Evolutionary conservation across 2,113 vertebrate species (phyloP).

Genomic region (Odontesthes bonariensis): DNA sequence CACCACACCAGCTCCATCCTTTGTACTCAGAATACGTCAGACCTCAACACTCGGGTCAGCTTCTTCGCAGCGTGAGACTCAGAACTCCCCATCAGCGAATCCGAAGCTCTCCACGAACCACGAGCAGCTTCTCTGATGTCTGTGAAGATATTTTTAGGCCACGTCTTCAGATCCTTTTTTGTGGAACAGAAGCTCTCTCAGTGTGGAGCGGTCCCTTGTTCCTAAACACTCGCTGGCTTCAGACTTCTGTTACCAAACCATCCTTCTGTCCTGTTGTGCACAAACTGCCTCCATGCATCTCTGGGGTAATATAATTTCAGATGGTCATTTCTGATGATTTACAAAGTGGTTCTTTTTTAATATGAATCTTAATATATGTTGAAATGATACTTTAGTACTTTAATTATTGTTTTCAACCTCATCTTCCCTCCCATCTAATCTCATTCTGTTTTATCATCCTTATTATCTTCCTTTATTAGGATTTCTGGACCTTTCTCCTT

Average conservation of each 20-base stretch:
- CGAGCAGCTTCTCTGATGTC: neutral
- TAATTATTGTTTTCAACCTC: too few relatives aligned
- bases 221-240: neutral
- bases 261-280: neutral
- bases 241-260: neutral
- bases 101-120: neutral
- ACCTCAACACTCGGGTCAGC: neutral
- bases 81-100: neutral
- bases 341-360: too few relatives aligned
- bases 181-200: constrained; percentile 30
- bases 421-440: neutral
- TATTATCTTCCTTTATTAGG: too few relatives aligned
- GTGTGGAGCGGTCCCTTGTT: constrained; percentile 14
- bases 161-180: constrained; percentile 19
- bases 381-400: too few relatives aligned
- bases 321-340: too few relatives aligned
- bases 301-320: too few relatives aligned
- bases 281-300: too few relatives aligned
- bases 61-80: neutral
- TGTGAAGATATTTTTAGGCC: constrained; percentile 1
- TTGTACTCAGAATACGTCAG: neutral
- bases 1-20: neutral
- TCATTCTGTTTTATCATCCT: too few relatives aligned
- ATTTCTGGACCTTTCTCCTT: neutral
- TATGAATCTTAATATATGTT: too few relatives aligned